Evolutionary conservation across 2,888 invertebrate genomes (phyloP).

Genomic region (Gasteruption jaculator): DNA sequence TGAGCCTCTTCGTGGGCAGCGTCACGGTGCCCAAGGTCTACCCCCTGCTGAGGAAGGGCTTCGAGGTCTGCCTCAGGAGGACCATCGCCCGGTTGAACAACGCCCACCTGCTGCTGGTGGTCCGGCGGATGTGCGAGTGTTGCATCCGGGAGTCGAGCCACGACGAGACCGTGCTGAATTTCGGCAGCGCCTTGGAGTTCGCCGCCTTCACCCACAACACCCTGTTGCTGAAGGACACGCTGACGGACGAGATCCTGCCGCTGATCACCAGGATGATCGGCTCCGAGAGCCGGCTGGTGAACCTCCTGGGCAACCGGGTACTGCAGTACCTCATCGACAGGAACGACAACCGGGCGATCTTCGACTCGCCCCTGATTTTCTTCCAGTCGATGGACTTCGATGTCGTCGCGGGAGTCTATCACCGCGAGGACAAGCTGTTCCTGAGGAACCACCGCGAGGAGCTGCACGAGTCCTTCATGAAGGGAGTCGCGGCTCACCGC

Average conservation of each 20-base stretch:
- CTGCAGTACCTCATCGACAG: slow-evolving; percentile 58
- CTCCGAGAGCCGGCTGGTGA: slow-evolving; percentile 52
- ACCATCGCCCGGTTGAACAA: slow-evolving; percentile 55
- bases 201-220: slow-evolving; percentile 54
- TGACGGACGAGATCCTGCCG: slow-evolving; percentile 54
- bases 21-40: slow-evolving; percentile 40
- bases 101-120: slow-evolving; percentile 52
- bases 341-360: slow-evolving; percentile 51
- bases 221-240: slow-evolving; percentile 48
- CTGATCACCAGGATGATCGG: slow-evolving; percentile 54
- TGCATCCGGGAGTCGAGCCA: slow-evolving; percentile 48
- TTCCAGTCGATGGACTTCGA: slow-evolving; percentile 50
- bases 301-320: slow-evolving; percentile 57
- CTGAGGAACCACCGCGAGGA: slow-evolving; percentile 53
- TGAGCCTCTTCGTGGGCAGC: slow-evolving; percentile 54
- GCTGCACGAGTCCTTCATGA: slow-evolving; percentile 52
- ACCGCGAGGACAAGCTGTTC: slow-evolving; percentile 54
- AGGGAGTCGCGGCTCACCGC: slow-evolving; percentile 54
- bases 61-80: slow-evolving; percentile 57
- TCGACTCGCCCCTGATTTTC: slow-evolving; percentile 56
- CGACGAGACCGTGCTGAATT: slow-evolving; percentile 54
- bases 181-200: slow-evolving; percentile 56
- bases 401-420: slow-evolving; percentile 49
- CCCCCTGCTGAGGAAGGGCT: slow-evolving; percentile 51
- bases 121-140: slow-evolving; percentile 56